Evolutionary conservation across 1,140 invertebrate species (phyloP), one percentile per base, ranked within the genome.

Genomic region (Dinoponera quadriceps): DNA sequence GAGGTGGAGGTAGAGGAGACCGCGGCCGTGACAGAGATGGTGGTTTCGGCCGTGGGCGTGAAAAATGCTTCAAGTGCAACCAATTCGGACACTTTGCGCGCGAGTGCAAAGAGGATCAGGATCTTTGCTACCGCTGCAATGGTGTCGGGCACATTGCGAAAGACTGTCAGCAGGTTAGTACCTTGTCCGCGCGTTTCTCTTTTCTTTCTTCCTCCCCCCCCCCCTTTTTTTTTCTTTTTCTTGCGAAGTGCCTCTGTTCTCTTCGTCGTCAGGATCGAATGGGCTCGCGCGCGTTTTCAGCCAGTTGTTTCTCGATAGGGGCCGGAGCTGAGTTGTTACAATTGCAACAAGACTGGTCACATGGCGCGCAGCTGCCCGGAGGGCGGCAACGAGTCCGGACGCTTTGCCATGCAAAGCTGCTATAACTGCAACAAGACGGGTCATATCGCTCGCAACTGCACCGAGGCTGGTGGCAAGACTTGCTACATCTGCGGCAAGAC

Each of bases 31-130:
- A 95, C 49, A 94, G 95, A 68, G 94, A 95, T 66, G 93, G 93
- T 71, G 96, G 96, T 83, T 95, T 96, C 59, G 95, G 94, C 77
- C 94, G 96, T 87, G 94, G 95, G 54, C 96, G 96, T 85, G 97
- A 97, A 89, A 98, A 98, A 95, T 99, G 98, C 95, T 99, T 98
- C 96, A 99, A 98, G 95, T 99, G 98, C 95, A 99, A 99, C 94
- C 96, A 97, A 93, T 96, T 97, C 91, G 98, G 98, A 59, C 98
- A 99, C 94, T 98, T 98, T 93, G 98, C 98, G 87, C 96, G 98
- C 85, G 97, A 98, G 89, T 99, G 98, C 95, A 97, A 97, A 92
- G 97, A 98, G 93, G 97, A 97, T 89, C 96, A 96, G 73, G 96
- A 98, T 92, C 95, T 97, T 86, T 98, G 97, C 95, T 98, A 98